Base-by-base conservation (phyloP, 2,888 invertebrate genomes). In the Nemotelus pantherinus region DNA sequence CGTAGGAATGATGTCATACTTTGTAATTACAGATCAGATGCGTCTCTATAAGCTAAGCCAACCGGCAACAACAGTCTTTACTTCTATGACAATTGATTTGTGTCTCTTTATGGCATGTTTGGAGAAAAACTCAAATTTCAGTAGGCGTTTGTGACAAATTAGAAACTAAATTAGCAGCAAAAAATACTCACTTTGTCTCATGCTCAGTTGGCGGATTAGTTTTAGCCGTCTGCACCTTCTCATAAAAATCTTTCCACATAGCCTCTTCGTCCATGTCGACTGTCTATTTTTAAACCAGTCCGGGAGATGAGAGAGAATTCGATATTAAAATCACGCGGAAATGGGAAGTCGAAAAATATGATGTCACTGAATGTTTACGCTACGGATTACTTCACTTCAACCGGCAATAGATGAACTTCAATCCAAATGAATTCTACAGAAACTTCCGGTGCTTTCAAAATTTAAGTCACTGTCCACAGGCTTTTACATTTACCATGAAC, bases 191-290 rank as follows among this genome's bases (percentile, higher is more conserved):
- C 93, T 90, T 90, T 83, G 86, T 88, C 82, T 93, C 93, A 83
- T 93, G 93, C 80, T 91, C 91, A 79, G 90, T 89, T 80, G 91
- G 90, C 72, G 91, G 90, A 77, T 91, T 90, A 84, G 90, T 90
- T 85, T 91, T 91, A 2, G 81, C 80, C 79, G 91, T 90, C 81
- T 91, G 90, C 79, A 93, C 85, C 83, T 91, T 92, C 76, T 92
- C 91, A 83, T 93, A 94, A 83, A 93, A 92, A 79, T 90, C 90
- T 87, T 91, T 93, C 93, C 94, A 94, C 93, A 94, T 93, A 9
- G 90, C 88, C 84, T 94, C 94, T 87, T 94, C 94, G 74, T 53
- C 44, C 67, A 70, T 58, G 45, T 55, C 74, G 39, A 39, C 39
- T 4, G 25, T 72, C 74, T 74, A 74, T 63, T 48, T 48, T 74